phyloP scores from a whole-genome alignment of 2,797 vertebrate species.

The Schizothorax lantsangensis region DNA sequence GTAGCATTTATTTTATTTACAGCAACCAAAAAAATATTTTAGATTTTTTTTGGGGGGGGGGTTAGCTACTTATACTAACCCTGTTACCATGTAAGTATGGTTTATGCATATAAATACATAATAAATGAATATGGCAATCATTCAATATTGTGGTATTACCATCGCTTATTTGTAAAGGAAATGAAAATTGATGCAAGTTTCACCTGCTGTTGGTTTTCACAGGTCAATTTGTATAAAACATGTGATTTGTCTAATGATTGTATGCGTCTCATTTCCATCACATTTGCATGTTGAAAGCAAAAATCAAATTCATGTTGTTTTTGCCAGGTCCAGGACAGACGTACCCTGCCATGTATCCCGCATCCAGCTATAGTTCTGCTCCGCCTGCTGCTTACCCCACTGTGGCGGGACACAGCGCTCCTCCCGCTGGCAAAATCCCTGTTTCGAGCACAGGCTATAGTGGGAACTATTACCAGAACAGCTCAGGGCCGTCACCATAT shows the following conservation, averaged over 20 bases:
- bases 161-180: background rate
- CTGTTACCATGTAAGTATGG: background rate
- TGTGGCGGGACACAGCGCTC: slow-evolving; percentile 79
- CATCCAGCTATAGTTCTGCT: slow-evolving; percentile 76
- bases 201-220: background rate
- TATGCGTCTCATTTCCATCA: background rate
- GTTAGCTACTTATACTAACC: background rate
- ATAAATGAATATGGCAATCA: background rate
- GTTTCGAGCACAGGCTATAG: slow-evolving; percentile 78
- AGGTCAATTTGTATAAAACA: background rate
- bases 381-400: slow-evolving; percentile 77
- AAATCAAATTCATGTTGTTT: slow-evolving; percentile 33
- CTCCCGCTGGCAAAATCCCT: slow-evolving; percentile 84
- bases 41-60: no score
- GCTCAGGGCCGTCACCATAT: slow-evolving; percentile 71
- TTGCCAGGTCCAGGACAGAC: slow-evolving; percentile 84
- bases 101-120: background rate
- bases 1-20: background rate
- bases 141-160: background rate
- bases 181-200: background rate
- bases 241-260: background rate
- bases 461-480: slow-evolving; percentile 83
- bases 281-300: background rate
- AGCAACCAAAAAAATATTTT: no score
- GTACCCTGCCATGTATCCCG: slow-evolving; percentile 77